Evolutionary conservation across 2,797 vertebrate genomes (phyloP).

Genomic region (Silurus lanzhouensis): DNA sequence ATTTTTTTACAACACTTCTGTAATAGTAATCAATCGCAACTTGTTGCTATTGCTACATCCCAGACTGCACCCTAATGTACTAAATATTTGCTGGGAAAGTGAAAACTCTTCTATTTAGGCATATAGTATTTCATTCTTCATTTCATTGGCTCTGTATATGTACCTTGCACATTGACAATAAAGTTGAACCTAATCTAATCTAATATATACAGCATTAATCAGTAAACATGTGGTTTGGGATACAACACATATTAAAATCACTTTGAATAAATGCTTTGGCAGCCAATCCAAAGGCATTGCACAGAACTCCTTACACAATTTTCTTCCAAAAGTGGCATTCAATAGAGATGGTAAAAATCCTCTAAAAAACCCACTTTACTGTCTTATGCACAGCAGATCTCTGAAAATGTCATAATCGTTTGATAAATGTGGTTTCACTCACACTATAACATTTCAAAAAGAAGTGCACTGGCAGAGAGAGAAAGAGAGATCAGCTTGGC

Average conservation of each 20-base stretch:
- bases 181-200: too few relatives aligned
- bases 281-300: neutral
- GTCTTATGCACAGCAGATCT: slow-evolving; percentile 1
- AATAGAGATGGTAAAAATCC: neutral
- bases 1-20: neutral
- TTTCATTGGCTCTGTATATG: too few relatives aligned
- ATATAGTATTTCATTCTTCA: neutral
- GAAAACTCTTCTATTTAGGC: neutral
- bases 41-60: neutral
- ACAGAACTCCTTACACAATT: neutral
- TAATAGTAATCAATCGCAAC: neutral
- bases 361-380: neutral
- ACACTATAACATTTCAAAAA: neutral
- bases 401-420: neutral
- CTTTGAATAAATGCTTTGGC: neutral
- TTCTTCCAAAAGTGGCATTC: neutral
- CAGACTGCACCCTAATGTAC: neutral
- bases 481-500: slow-evolving; percentile 55
- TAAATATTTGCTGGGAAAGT: neutral
- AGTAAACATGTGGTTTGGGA: neutral
- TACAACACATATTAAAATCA: neutral
- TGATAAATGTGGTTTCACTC: neutral
- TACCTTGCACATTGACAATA: too few relatives aligned
- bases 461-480: slow-evolving; percentile 4
- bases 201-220: neutral